phyloP scores from a whole-genome alignment of 2,113 vertebrate species.

The Sturnira hondurensis region DNA sequence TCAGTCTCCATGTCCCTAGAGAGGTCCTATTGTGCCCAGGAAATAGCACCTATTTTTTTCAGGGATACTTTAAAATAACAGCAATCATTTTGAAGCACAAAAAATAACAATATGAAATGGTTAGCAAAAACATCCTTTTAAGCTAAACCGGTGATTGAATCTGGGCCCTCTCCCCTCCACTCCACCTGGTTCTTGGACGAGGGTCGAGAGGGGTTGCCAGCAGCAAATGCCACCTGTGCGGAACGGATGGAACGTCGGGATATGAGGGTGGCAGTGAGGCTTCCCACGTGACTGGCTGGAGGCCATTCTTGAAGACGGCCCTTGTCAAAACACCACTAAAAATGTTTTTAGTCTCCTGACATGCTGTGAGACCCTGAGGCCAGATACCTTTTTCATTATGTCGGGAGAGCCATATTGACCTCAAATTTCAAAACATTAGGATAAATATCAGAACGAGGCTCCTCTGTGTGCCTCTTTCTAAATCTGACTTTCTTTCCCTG shows the following conservation, averaged over 20 bases:
- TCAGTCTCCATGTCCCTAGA: neutral
- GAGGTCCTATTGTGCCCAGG: neutral
- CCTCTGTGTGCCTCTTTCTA: neutral
- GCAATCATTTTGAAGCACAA: neutral
- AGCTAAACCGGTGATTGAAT: neutral
- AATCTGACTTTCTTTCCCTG: neutral
- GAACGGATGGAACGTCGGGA: neutral
- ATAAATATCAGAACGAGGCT: neutral
- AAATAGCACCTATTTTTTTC: neutral
- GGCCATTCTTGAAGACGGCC: neutral
- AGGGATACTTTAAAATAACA: neutral
- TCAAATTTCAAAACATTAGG: constrained; percentile 7
- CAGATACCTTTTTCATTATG: neutral
- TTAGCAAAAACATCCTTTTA: neutral
- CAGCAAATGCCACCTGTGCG: neutral
- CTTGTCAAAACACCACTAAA: neutral
- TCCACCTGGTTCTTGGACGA: neutral
- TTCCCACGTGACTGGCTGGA: neutral
- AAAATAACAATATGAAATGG: neutral
- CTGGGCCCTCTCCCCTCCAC: neutral
- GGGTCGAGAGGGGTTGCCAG: neutral
- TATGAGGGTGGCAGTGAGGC: neutral
- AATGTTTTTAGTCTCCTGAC: neutral
- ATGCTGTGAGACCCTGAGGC: neutral
- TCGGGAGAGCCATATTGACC: neutral